phyloP scores from a whole-genome alignment of 2,113 vertebrate genomes.

The Malaclemys terrapin region DNA sequence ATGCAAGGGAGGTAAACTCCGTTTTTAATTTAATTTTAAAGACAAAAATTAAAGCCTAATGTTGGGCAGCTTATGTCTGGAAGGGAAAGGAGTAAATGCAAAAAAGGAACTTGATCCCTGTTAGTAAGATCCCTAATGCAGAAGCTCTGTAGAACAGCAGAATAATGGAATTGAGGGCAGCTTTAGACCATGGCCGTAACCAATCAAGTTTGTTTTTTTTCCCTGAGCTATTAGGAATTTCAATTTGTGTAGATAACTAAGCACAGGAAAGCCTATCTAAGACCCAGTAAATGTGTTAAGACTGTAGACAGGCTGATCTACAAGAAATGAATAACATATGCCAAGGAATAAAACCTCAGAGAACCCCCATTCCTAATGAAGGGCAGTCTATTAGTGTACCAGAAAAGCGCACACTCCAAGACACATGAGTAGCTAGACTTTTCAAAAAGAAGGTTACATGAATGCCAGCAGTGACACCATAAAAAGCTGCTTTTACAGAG shows the following conservation, averaged over 20 bases:
- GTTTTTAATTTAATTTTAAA: constrained; percentile 61
- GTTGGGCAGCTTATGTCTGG: constrained; percentile 28
- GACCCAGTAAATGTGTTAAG: background rate
- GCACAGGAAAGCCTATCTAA: background rate
- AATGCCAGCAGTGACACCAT: background rate
- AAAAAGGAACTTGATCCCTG: background rate
- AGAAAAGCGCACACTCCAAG: background rate
- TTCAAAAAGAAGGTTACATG: background rate
- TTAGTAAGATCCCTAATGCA: background rate
- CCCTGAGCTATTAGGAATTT: background rate
- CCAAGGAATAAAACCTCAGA: background rate
- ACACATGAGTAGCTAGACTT: accelerated
- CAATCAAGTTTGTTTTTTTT: background rate
- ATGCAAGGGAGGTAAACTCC: constrained; percentile 40
- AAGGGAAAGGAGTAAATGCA: background rate
- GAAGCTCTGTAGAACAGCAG: background rate
- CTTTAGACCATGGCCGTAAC: background rate
- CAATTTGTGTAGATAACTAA: background rate
- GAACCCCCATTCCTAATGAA: background rate
- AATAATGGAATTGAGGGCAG: background rate
- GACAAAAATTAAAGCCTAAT: constrained; percentile 53
- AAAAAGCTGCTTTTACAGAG: background rate
- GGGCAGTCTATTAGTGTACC: background rate
- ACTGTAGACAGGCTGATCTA: constrained; percentile 17
- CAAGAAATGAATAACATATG: constrained; percentile 50